Evolutionary conservation across 2,888 invertebrate species (phyloP).

Genomic region (Volucella bombylans): DNA sequence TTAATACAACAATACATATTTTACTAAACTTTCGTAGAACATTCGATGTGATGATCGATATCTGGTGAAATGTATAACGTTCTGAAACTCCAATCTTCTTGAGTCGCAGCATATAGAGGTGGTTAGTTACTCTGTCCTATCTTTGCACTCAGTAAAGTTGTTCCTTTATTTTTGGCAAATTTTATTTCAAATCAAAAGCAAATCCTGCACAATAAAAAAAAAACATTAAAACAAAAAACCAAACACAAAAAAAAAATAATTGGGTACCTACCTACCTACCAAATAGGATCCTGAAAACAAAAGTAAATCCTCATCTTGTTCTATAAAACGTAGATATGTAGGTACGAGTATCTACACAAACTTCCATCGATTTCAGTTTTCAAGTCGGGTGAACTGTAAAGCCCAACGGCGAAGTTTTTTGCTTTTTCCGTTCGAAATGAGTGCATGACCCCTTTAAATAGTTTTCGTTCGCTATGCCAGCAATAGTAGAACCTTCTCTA

Average conservation of each 20-base stretch:
- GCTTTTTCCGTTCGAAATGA: slow-evolving; percentile 47
- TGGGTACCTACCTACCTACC: neutral
- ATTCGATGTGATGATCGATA: too few relatives aligned
- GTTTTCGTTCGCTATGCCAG: slow-evolving; percentile 42
- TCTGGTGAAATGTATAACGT: too few relatives aligned
- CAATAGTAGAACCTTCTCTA: neutral
- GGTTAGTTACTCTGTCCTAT: too few relatives aligned
- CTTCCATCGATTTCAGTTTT: slow-evolving; percentile 49
- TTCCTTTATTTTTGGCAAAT: too few relatives aligned
- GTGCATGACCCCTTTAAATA: slow-evolving; percentile 70
- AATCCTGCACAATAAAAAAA: neutral
- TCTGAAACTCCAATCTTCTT: too few relatives aligned
- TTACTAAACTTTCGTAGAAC: too few relatives aligned
- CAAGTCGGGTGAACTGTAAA: slow-evolving; percentile 50
- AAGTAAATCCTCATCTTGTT: neutral
- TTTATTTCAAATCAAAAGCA: neutral
- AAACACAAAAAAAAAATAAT: neutral
- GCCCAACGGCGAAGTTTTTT: slow-evolving; percentile 62
- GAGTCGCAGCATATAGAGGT: too few relatives aligned
- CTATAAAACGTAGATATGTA: too few relatives aligned
- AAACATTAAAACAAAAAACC: neutral
- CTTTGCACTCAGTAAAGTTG: too few relatives aligned
- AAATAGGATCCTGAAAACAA: slow-evolving; percentile 7
- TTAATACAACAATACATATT: too few relatives aligned
- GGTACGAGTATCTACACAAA: neutral